A percentile compares a stretch with the other conserved stretches of the same genome.
Evolutionary conservation across 2,888 invertebrate genomes (phyloP).

Genomic region (Zonitis immaculata): DNA sequence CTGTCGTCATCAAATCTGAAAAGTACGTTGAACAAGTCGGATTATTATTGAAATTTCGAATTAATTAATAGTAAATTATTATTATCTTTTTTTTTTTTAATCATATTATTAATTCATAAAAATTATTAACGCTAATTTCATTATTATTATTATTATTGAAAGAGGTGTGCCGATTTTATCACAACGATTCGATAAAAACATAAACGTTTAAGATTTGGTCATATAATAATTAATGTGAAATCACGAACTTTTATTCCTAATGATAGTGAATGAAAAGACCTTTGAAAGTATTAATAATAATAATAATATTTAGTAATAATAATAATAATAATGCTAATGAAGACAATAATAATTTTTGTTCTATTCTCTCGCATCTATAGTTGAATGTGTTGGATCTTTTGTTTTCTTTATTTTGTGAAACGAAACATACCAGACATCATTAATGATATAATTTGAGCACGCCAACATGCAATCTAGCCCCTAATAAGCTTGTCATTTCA

Average conservation of each 20-base stretch:
- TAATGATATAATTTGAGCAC: not conserved
- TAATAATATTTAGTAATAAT: too few species aligned
- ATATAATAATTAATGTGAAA: not conserved
- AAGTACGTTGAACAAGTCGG: slow-evolving; percentile 4
- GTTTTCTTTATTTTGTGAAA: too few species aligned
- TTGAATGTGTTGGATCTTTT: not conserved
- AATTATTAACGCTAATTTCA: too few species aligned
- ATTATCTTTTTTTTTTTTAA: too few species aligned
- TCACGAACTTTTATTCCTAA: not conserved
- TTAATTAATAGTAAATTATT: too few species aligned
- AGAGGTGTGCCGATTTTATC: too few species aligned
- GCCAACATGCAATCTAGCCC: not conserved
- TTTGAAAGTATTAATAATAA: not conserved
- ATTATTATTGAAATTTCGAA: too few species aligned
- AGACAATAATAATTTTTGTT: not conserved
- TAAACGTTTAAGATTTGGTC: too few species aligned
- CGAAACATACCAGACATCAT: not conserved
- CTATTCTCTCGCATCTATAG: not conserved
- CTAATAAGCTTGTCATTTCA: not conserved
- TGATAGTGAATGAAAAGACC: not conserved
- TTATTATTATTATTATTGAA: too few species aligned
- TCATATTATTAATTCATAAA: too few species aligned
- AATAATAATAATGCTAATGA: not conserved
- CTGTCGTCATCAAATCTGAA: slow-evolving; percentile 26
- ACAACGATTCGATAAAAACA: too few species aligned